Percentiles rank a stretch among this genome's conserved stretches.
phyloP scores from a whole-genome alignment of 2,888 invertebrate species.

The Trichacis sp. region DNA sequence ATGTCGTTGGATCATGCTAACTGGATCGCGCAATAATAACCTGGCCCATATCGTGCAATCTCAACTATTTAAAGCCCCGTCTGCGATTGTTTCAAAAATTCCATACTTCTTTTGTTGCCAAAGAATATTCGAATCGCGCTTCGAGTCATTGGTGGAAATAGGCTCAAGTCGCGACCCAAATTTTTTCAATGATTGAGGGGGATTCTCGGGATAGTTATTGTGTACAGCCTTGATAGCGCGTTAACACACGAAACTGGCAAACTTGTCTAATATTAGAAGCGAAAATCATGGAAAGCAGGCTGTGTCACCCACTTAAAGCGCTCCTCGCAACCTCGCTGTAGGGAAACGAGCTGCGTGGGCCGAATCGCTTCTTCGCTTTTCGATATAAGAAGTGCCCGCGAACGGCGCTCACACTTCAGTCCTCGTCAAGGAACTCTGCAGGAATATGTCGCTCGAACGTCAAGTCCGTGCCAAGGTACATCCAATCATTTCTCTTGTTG shows the following conservation, averaged over 20 bases:
- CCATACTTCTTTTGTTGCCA: too few species aligned
- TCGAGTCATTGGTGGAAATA: too few species aligned
- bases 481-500: neutral
- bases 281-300: conserved; percentile 55
- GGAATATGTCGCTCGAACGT: conserved; percentile 90
- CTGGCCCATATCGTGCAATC: conserved; percentile 51
- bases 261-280: conserved; percentile 62
- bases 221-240: conserved; percentile 29
- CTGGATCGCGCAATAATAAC: conserved; percentile 58
- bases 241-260: conserved; percentile 51
- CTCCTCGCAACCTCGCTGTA: conserved; percentile 28
- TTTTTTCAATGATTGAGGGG: conserved; percentile 15
- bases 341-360: conserved; percentile 53
- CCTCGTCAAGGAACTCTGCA: conserved; percentile 42
- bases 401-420: conserved; percentile 59
- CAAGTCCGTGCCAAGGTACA: conserved; percentile 89
- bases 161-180: conserved; percentile 19
- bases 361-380: conserved; percentile 45
- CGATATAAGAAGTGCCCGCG: conserved; percentile 59
- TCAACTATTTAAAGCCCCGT: conserved; percentile 47
- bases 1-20: conserved; percentile 35
- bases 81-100: conserved; percentile 5
- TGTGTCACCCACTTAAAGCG: conserved; percentile 50
- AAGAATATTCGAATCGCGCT: too few species aligned
- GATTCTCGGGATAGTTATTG: conserved; percentile 12